Evolutionary conservation across 1,140 invertebrate genomes (phyloP).

Genomic region (Brachionus rubens): DNA sequence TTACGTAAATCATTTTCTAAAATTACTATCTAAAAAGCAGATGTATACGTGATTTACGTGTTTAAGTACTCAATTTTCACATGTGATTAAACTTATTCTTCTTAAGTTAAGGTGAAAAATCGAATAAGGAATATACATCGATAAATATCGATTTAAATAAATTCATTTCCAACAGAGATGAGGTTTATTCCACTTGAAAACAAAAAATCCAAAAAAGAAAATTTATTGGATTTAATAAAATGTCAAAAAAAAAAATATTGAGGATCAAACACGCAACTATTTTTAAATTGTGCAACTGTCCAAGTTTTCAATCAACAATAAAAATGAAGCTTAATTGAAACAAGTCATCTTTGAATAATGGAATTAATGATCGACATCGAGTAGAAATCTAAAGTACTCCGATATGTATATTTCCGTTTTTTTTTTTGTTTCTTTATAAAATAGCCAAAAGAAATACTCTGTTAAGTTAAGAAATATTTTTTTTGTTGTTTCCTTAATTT

Average conservation of each 20-base stretch:
- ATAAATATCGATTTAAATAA: neutral
- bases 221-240: neutral
- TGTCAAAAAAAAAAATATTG: slow-evolving; percentile 39
- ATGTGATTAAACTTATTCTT: too few species aligned
- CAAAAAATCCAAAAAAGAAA: neutral
- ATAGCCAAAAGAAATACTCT: neutral
- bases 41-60: too few species aligned
- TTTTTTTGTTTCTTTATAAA: too few species aligned
- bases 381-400: neutral
- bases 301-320: too few species aligned
- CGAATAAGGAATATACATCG: too few species aligned
- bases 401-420: slow-evolving; percentile 15
- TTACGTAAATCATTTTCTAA: too few species aligned
- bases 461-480: neutral
- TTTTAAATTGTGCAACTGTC: slow-evolving; percentile 21
- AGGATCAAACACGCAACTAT: slow-evolving; percentile 20
- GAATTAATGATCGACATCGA: too few species aligned
- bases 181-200: slow-evolving; percentile 1
- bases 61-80: too few species aligned
- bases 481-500: neutral
- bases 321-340: neutral
- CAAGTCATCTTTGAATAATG: slow-evolving; percentile 27
- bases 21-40: too few species aligned
- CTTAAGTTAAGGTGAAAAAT: too few species aligned
- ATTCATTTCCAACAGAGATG: neutral